Conservation (phyloP, 2,888 invertebrate species). For the Cataglyphis albicans region DNA sequence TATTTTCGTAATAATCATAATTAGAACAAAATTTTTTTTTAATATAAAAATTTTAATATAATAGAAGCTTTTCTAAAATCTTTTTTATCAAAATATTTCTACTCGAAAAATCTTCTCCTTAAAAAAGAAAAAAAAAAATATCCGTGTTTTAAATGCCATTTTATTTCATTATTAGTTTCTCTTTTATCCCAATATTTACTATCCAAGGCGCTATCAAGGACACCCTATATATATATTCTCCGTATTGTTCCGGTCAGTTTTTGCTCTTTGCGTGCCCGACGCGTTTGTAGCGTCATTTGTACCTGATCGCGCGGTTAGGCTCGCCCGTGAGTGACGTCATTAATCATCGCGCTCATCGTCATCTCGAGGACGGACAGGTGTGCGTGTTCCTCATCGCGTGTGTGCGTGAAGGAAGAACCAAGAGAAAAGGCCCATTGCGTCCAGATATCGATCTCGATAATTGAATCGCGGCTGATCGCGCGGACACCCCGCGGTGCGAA, state of each 20-base stretch:
- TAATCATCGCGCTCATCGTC: slow-evolving; percentile 72
- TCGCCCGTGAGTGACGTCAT: slow-evolving; percentile 64
- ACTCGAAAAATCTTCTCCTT: background rate
- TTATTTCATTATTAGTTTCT: background rate
- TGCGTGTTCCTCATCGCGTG: slow-evolving; percentile 18
- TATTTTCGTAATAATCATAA: too few species aligned
- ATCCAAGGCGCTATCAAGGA: background rate
- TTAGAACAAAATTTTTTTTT: too few species aligned
- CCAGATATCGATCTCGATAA: slow-evolving; percentile 84
- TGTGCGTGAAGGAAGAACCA: background rate
- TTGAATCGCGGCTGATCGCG: slow-evolving; percentile 82
- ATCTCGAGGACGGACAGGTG: slow-evolving; percentile 74
- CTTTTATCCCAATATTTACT: background rate
- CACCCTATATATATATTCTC: background rate
- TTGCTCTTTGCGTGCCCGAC: background rate
- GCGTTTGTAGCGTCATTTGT: slow-evolving; percentile 63
- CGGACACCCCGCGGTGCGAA: slow-evolving; percentile 74
- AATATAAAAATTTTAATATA: too few species aligned
- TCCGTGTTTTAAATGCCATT: background rate
- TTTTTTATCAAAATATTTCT: background rate
- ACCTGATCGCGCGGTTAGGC: slow-evolving; percentile 64
- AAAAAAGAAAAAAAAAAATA: background rate
- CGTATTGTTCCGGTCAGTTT: slow-evolving; percentile 8
- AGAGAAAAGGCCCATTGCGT: slow-evolving; percentile 22
- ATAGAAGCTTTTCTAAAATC: too few species aligned